Evolutionary conservation across 2,888 invertebrate genomes (phyloP).

Genomic region (Chalcosyrphus nemorum): DNA sequence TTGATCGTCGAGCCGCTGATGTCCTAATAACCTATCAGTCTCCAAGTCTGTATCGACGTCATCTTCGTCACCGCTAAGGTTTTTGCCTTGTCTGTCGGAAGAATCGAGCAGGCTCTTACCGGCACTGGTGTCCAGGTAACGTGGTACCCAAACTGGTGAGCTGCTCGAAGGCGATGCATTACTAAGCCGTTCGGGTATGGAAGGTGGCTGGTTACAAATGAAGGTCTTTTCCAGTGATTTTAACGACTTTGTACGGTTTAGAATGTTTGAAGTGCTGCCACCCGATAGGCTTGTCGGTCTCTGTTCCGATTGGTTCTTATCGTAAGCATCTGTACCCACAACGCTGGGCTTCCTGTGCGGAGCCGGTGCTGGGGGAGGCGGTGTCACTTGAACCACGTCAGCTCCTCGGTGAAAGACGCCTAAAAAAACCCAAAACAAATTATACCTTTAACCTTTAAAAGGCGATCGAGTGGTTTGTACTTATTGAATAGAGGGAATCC

Average conservation of each 20-base stretch:
- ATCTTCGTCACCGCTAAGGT: conserved; percentile 87
- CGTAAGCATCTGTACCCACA: conserved; percentile 72
- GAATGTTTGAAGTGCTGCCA: conserved; percentile 31
- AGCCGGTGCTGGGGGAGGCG: conserved; percentile 89
- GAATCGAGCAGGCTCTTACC: conserved; percentile 78
- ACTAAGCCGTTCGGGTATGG: conserved; percentile 79
- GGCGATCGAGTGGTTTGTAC: too few species aligned
- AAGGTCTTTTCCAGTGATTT: conserved; percentile 54
- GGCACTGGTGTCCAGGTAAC: conserved; percentile 82
- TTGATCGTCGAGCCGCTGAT: conserved; percentile 96
- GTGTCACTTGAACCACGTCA: conserved; percentile 84
- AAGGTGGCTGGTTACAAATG: conserved; percentile 76
- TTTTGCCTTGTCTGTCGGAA: conserved; percentile 85
- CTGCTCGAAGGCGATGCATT: conserved; percentile 81
- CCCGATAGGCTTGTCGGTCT: conserved; percentile 35
- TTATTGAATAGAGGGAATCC: conserved; percentile 89
- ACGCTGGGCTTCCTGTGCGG: conserved; percentile 85
- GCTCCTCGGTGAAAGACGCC: conserved; percentile 80
- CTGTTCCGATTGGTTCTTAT: conserved; percentile 56
- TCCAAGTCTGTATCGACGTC: conserved; percentile 98
- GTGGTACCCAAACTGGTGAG: conserved; percentile 88
- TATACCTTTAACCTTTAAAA: too few species aligned
- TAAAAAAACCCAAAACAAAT: too few species aligned
- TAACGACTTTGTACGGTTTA: conserved; percentile 58
- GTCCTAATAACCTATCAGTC: conserved; percentile 97